Evolutionary conservation across 2,888 invertebrate species (phyloP), one percentile per base, ranked within the genome.

Genomic region (Escarpia spicata): DNA sequence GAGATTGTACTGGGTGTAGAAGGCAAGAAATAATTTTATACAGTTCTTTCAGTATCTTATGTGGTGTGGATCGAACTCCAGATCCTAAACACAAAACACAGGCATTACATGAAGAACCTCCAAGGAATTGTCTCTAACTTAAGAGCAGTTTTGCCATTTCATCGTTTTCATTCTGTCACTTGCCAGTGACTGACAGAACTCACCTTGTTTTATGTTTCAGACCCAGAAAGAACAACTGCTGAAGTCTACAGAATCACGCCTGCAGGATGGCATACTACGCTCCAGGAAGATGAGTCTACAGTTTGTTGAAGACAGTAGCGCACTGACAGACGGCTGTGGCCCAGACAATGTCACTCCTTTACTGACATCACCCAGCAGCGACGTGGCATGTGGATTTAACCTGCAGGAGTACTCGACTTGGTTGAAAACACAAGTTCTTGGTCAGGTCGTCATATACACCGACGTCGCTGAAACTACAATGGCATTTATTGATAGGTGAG

Each of bases 371-470:
- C 75, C 75, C 75, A 75, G 75, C n/a, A 75, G n/a, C 26, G 75
- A 75, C 6, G 75, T 75, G 19, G 75, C 92, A 6, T 37, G 37
- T 44, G 75, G 19, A 45, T 94, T 94, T 52, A 90, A 94, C 91
- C 92, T 90, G 26, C 90, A 90, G 3, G 91, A n/a, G 6, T 96
- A 96, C 93, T 94, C 94, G 94, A 92, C 93, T 0, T 94, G 98
- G 96, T 97, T 99, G 91, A 97, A 97, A 93, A 98, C 98, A 0
- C 97, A 97, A 92, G 96, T 97, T 75, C 96, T 99, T 92, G 99
- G 99, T 4, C 98, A 98, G 37, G 97, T 98, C 92, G 97, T 99
- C 19, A 97, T 99, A 94, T 99, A 98, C 97, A 97, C 98, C 2
- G 98, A 98, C 94, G 97, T 98, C 92, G 96, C 98, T 95, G 97